A percentile compares a stretch with the other conserved stretches of the same genome.
Conservation (phyloP, 2,888 invertebrate species). For the Epinotia brunnichana region DNA sequence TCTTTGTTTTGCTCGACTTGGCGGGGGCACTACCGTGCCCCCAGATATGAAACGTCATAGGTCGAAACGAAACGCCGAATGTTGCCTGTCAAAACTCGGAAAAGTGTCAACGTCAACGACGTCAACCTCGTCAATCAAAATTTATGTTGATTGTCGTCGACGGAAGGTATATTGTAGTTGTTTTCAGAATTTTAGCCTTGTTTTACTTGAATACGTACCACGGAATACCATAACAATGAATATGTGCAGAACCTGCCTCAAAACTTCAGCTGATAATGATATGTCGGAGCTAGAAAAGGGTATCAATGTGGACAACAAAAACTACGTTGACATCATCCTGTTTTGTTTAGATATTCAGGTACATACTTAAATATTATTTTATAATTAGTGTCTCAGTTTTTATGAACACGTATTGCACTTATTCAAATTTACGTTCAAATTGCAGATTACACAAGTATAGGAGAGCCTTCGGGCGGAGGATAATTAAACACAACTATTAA, state of each 20-base stretch:
- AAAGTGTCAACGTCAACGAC: no score
- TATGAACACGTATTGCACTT: neutral
- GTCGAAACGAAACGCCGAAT: no score
- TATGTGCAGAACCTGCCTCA: conserved; percentile 66
- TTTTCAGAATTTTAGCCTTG: neutral
- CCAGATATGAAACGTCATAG: no score
- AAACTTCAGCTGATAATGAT: conserved; percentile 55
- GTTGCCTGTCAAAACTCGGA: no score
- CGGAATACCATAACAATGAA: conserved; percentile 50
- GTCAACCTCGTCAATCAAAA: no score
- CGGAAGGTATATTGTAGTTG: no score
- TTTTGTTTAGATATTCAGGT: conserved; percentile 72
- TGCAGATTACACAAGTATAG: no score
- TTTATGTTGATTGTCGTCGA: no score
- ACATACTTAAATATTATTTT: conserved; percentile 54
- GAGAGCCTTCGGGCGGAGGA: no score
- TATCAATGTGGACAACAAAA: conserved; percentile 50
- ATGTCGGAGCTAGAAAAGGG: conserved; percentile 54
- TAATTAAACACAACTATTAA: no score
- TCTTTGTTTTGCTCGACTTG: no score
- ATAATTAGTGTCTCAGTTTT: neutral
- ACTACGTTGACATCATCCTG: conserved; percentile 58
- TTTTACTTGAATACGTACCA: neutral
- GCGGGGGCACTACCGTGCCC: no score
- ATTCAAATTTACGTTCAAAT: conserved; percentile 44